Evolutionary conservation across 2,888 invertebrate species (phyloP), one percentile per base, ranked within the genome.

Genomic region (Pammene aurita): DNA sequence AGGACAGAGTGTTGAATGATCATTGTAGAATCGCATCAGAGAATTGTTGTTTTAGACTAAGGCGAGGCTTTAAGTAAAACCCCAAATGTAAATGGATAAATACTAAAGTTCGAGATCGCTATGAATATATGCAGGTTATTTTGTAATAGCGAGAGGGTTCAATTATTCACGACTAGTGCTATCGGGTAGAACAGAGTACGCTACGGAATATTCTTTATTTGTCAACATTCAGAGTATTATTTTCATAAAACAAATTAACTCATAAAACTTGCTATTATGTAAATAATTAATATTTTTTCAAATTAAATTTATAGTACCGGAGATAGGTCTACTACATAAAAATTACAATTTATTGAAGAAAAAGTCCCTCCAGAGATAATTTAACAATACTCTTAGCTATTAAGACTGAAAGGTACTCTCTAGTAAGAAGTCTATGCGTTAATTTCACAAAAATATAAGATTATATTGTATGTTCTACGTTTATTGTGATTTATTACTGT

Each of bases 321-420:
- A 84, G 77, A 84, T 83, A 86, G 78, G 79, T 84, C 82, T 86
- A 87, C 80, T 76, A 81, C 79, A 78, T 82, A 82, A 83, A 60
- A 82, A 80, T 78, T 83, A 86, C 83, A 79, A 85, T 84, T 85
- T 83, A 84, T 86, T 84, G 74, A 87, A 82, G 82, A 85, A 74
- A 81, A 89, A 90, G 78, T 92, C 91, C 92, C 90, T 91, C 92
- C 91, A 91, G 79, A 86, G 74, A 86, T 84, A 86, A 80, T 85
- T 84, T 85, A 87, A 87, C 85, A 87, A 85, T 88, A 88, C 83
- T 88, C 81, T 85, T 92, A 90, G 90, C 86, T 81, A 80, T 84
- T 90, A 92, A 91, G 92, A 91, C 91, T 91, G 89, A 90, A 86
- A 81, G 83, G 83, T 87, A 84, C 82, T 83, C 78, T 81, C 78